Base-by-base conservation (phyloP, 2,888 invertebrate genomes). In the Craniophora ligustri region DNA sequence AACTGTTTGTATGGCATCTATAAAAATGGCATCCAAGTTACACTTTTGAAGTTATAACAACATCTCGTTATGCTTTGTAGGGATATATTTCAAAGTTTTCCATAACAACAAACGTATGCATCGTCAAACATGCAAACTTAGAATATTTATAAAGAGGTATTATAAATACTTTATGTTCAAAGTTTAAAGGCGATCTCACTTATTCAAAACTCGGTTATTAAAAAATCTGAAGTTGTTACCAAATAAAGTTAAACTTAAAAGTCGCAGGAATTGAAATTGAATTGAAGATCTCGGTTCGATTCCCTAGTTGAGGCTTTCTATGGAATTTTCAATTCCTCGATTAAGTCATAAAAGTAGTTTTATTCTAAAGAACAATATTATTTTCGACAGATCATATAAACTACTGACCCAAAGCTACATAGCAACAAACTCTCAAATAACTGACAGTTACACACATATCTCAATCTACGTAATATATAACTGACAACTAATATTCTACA, bases 41-140 rank as follows among this genome's bases (percentile, higher is more conserved):
- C 45, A 48, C 50, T 55, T 68, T 53, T 46, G 11, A 67, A 68
- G 35, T 65, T 41, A 40, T 46, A 68, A 68, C 69, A 65, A 39
- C 53, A 39, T 60, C 47, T 58, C 38, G 60, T 60, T 68, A 47
- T 32, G 46, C 34, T 53, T 58, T 64, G 65, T 64, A 13, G 51
- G 32, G 32, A 51, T 59, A 48, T 54, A 53, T 54, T 57, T 50
- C 23, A 50, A 68, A 68, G 26, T 65, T 69, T 56, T 34, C 18
- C 34, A 41, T 31, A n/a, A 65, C 35, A 54, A 50, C 50, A 40
- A 32, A 23, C 28, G 23, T 23, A 42, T 54, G 58, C 66, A 31
- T 53, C 70, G 54, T 40, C 42, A 50, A 50, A 23, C 62, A 41
- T 38, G 13, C 39, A 34, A 53, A 62, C 42, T 55, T 31, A 16